phyloP scores from a whole-genome alignment of 2,888 invertebrate genomes.

The Elmis aenea region DNA sequence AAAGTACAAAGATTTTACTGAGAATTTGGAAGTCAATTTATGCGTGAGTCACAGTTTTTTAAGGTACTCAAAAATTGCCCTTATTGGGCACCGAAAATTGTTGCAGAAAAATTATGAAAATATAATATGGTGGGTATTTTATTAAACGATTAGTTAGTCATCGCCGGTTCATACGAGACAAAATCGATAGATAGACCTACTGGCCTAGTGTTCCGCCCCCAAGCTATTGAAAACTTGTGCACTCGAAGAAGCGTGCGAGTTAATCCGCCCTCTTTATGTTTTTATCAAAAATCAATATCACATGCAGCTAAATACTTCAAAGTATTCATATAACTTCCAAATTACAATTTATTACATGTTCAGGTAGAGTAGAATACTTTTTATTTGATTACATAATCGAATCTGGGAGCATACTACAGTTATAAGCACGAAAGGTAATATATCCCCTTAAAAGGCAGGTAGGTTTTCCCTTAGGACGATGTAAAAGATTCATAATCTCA shows the following conservation, averaged over 20 bases:
- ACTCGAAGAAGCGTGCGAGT: constrained; percentile 11
- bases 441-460: constrained; percentile 32
- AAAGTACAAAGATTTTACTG: no score
- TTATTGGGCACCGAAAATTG: no score
- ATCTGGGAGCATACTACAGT: constrained; percentile 16
- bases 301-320: constrained; percentile 16
- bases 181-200: constrained; percentile 20
- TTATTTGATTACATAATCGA: constrained; percentile 21
- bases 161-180: no score
- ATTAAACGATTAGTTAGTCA: no score
- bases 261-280: constrained; percentile 5
- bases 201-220: constrained; percentile 17
- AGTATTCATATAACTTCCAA: constrained; percentile 18
- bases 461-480: constrained; percentile 40
- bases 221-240: constrained; percentile 8
- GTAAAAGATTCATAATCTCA: constrained; percentile 46
- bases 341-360: constrained; percentile 20
- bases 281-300: constrained; percentile 19
- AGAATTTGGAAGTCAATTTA: no score
- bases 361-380: constrained; percentile 17
- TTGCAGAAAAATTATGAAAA: no score
- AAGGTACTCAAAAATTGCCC: no score
- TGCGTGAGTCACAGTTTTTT: no score
- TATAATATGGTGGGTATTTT: no score
- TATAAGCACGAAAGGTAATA: constrained; percentile 31